Conservation (phyloP, 92 coral and sea anemone species). For the Phymanthus crucifer region DNA sequence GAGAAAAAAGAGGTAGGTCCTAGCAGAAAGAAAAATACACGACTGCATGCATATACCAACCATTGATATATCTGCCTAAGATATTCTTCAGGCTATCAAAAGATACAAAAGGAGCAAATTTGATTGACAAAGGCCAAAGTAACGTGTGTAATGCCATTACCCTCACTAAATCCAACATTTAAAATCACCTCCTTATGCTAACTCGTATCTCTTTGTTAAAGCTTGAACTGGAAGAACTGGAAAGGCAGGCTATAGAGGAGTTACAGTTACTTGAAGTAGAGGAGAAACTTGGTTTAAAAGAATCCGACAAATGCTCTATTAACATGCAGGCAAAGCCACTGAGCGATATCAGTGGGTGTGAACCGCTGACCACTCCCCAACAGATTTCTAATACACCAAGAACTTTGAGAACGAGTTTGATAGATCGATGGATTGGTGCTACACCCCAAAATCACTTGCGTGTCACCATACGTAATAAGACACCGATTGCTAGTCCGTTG, state of each 20-base stretch:
- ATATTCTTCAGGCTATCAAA: too few species aligned
- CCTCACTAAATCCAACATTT: too few species aligned
- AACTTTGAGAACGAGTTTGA: neutral
- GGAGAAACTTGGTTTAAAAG: neutral
- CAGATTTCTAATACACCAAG: slow-evolving; percentile 1
- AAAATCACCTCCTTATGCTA: neutral
- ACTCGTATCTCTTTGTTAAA: neutral
- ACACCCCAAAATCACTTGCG: slow-evolving; percentile 37
- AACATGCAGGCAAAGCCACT: neutral
- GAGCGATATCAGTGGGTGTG: slow-evolving; percentile 27
- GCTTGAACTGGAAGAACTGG: slow-evolving; percentile 28
- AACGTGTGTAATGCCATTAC: too few species aligned
- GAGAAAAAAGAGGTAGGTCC: neutral
- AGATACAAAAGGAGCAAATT: too few species aligned
- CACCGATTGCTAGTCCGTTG: neutral
- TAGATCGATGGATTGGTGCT: slow-evolving; percentile 16
- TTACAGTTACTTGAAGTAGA: slow-evolving; percentile 24
- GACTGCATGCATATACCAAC: neutral
- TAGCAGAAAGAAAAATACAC: neutral
- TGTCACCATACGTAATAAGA: slow-evolving; percentile 13
- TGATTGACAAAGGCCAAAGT: too few species aligned
- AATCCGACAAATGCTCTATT: neutral
- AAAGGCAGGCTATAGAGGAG: slow-evolving; percentile 31
- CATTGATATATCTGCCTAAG: too few species aligned
- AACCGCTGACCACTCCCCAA: slow-evolving; percentile 20